phyloP scores from a whole-genome alignment of 2,113 vertebrate species.

The Polypterus bichir region DNA sequence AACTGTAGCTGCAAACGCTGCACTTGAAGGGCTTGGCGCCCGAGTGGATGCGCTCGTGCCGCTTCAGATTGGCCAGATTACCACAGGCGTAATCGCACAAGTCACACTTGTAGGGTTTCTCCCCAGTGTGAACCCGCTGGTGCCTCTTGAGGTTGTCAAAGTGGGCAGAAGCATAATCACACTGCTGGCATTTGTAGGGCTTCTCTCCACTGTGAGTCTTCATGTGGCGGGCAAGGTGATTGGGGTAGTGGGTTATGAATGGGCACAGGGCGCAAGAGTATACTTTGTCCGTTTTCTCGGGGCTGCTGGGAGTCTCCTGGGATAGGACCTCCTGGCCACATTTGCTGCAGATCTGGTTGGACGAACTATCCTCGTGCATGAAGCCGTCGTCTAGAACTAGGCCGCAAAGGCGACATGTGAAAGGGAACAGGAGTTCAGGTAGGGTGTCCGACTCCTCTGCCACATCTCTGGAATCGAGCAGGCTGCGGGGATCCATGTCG shows the following conservation, averaged over 20 bases:
- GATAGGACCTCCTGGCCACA: slow-evolving; percentile 71
- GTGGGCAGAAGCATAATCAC: slow-evolving; percentile 85
- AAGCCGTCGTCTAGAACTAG: slow-evolving; percentile 67
- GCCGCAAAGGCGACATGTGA: slow-evolving; percentile 78
- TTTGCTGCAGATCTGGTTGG: slow-evolving; percentile 69
- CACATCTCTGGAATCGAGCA: background rate
- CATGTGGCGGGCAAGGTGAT: slow-evolving; percentile 94
- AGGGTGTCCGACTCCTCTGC: slow-evolving; percentile 37
- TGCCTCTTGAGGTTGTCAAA: slow-evolving; percentile 96
- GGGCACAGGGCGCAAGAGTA: slow-evolving; percentile 82
- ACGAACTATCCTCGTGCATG: slow-evolving; percentile 58
- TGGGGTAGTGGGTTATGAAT: slow-evolving; percentile 91
- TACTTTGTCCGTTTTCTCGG: slow-evolving; percentile 61
- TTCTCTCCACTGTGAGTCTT: slow-evolving; percentile 96
- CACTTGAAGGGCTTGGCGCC: slow-evolving; percentile 93
- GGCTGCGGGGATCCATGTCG: slow-evolving; percentile 8
- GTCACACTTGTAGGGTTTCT: slow-evolving; percentile 83
- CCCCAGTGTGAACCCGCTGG: slow-evolving; percentile 79
- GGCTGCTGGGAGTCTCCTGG: slow-evolving; percentile 48
- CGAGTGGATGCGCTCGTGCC: slow-evolving; percentile 88
- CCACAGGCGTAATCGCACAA: slow-evolving; percentile 88
- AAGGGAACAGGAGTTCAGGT: slow-evolving; percentile 75
- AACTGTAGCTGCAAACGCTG: slow-evolving; percentile 84
- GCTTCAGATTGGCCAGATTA: slow-evolving; percentile 93
- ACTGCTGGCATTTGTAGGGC: slow-evolving; percentile 86